phyloP scores from a whole-genome alignment of 2,797 vertebrate species.

The Caiman crocodilus region DNA sequence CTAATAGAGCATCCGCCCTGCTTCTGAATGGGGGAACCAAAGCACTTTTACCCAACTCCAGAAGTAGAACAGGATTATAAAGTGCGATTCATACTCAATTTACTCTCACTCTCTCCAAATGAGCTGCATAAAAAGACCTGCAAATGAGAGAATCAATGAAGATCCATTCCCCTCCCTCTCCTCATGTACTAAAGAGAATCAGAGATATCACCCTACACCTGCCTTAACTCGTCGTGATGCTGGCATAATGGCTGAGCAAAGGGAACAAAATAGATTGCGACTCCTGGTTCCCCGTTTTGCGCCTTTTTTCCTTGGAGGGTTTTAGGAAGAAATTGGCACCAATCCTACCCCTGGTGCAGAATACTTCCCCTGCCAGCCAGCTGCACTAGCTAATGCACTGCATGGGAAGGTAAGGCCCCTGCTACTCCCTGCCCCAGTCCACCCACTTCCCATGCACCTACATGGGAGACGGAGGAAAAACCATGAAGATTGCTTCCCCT shows the following conservation, averaged over 20 bases:
- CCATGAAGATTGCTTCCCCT: neutral
- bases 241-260: neutral
- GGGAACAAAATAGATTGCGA: neutral
- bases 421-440: neutral
- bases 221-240: too few species aligned
- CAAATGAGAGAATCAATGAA: too few species aligned
- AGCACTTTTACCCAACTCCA: too few species aligned
- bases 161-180: too few species aligned
- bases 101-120: too few species aligned
- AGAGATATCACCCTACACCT: too few species aligned
- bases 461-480: neutral
- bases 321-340: neutral
- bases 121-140: too few species aligned
- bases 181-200: too few species aligned
- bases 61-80: too few species aligned
- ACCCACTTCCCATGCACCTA: neutral
- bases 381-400: too few species aligned
- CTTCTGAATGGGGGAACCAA: too few species aligned
- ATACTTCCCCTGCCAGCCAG: neutral
- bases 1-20: neutral
- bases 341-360: neutral
- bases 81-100: too few species aligned
- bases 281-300: neutral
- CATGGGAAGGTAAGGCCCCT: neutral
- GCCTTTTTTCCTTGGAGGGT: neutral